phyloP scores from a whole-genome alignment of 2,797 vertebrate genomes.

The Amniataba percoides region DNA sequence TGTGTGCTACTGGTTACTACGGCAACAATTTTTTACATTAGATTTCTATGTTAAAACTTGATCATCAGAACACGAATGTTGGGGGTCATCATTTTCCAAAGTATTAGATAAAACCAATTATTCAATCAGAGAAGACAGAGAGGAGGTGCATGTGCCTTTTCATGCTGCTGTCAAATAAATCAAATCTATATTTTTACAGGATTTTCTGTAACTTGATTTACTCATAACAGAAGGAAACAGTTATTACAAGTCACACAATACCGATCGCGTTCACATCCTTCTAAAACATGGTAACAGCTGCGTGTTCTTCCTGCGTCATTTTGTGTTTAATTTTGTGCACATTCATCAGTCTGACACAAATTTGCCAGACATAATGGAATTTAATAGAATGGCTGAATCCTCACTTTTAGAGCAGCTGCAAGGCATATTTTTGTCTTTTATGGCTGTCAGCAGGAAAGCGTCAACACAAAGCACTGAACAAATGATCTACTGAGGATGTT shows the following conservation, averaged over 20 bases:
- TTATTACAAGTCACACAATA: not conserved
- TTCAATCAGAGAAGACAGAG: not conserved
- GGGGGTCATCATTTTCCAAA: not conserved
- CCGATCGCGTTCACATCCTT: slow-evolving; percentile 17
- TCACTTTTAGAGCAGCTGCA: slow-evolving; percentile 28
- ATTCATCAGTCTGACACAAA: slow-evolving; percentile 28
- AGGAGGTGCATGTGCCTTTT: not conserved
- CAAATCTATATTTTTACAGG: not conserved
- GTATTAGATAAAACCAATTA: not conserved
- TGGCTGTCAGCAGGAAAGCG: not conserved
- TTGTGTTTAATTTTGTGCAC: not conserved
- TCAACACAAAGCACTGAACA: slow-evolving; percentile 11
- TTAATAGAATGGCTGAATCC: slow-evolving; percentile 14
- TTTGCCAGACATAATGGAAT: slow-evolving; percentile 20
- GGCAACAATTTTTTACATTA: too few relatives aligned
- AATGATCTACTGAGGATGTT: not conserved
- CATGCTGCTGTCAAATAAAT: not conserved
- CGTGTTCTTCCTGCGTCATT: slow-evolving; percentile 12
- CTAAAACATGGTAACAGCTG: slow-evolving; percentile 8
- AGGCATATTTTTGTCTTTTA: not conserved
- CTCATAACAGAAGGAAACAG: not conserved
- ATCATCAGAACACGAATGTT: not conserved
- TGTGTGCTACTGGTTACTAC: not conserved
- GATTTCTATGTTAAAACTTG: not conserved
- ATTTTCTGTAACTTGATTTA: not conserved